Evolutionary conservation across 1,140 invertebrate genomes (phyloP).

Genomic region (Pseudomyrmex cubaensis): DNA sequence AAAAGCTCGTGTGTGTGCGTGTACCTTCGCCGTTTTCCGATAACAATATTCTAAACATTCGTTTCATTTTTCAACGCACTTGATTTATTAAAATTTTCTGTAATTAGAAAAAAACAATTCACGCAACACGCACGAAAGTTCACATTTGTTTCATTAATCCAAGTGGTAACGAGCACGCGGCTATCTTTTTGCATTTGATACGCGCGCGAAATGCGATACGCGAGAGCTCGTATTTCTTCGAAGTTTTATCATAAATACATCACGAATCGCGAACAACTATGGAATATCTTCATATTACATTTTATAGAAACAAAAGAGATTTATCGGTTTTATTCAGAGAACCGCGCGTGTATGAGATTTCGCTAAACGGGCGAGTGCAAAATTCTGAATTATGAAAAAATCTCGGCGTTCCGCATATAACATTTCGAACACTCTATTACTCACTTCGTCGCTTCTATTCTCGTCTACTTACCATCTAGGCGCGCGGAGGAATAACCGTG

Average conservation of each 20-base stretch:
- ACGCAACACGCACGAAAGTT: neutral
- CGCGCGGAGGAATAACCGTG: constrained; percentile 84
- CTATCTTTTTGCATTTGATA: neutral
- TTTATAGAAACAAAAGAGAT: neutral
- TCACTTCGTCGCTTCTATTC: neutral
- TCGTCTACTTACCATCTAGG: constrained; percentile 75
- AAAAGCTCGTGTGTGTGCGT: too few relatives aligned
- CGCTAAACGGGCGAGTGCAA: too few relatives aligned
- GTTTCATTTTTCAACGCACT: too few relatives aligned
- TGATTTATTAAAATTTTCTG: too few relatives aligned
- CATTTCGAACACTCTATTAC: neutral
- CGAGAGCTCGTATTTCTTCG: neutral
- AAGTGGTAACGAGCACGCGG: neutral
- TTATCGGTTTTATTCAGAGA: too few relatives aligned
- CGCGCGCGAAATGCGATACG: neutral
- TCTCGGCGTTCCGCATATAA: too few relatives aligned
- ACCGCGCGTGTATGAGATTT: neutral
- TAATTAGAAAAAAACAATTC: too few relatives aligned
- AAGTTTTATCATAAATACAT: constrained; percentile 16
- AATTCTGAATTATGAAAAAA: too few relatives aligned
- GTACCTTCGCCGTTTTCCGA: too few relatives aligned
- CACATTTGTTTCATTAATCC: neutral
- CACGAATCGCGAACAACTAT: neutral
- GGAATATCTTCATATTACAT: neutral
- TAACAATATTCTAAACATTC: too few relatives aligned